Evolutionary conservation across 2,888 invertebrate species (phyloP).

Genomic region (Amblyteles armatorius): DNA sequence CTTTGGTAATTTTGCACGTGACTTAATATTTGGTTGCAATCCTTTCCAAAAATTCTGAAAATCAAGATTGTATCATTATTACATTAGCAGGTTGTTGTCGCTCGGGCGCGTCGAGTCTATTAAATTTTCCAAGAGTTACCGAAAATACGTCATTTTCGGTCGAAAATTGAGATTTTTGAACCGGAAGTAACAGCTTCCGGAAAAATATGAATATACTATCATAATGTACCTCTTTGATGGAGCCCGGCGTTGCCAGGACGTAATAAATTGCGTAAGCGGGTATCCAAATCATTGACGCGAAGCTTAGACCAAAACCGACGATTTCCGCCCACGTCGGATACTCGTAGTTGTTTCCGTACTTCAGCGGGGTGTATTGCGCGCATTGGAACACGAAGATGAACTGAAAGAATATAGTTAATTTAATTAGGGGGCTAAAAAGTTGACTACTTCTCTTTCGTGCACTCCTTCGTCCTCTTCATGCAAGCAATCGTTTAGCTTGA

Average conservation of each 20-base stretch:
- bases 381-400: conserved; percentile 88
- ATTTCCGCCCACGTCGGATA: conserved; percentile 88
- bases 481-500: not conserved
- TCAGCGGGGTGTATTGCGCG: conserved; percentile 87
- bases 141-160: too few species aligned
- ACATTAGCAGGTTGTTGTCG: not conserved
- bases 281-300: conserved; percentile 89
- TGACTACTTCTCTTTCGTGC: not conserved
- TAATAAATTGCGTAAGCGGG: conserved; percentile 88
- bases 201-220: not conserved
- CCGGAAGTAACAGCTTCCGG: too few species aligned
- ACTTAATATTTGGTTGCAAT: conserved; percentile 85
- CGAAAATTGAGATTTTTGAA: too few species aligned
- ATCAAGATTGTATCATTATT: not conserved
- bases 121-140: too few species aligned
- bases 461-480: not conserved
- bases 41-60: conserved; percentile 86
- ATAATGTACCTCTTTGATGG: conserved; percentile 85
- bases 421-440: not conserved
- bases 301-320: conserved; percentile 87
- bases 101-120: too few species aligned
- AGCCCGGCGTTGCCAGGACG: conserved; percentile 85
- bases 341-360: conserved; percentile 86
- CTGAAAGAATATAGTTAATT: conserved; percentile 82
- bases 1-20: conserved; percentile 83